These are phyloP conservation scores for Lemur catta DNA, from an alignment of 2,797 vertebrate genomes.

Conservation along the genomic window DNA sequence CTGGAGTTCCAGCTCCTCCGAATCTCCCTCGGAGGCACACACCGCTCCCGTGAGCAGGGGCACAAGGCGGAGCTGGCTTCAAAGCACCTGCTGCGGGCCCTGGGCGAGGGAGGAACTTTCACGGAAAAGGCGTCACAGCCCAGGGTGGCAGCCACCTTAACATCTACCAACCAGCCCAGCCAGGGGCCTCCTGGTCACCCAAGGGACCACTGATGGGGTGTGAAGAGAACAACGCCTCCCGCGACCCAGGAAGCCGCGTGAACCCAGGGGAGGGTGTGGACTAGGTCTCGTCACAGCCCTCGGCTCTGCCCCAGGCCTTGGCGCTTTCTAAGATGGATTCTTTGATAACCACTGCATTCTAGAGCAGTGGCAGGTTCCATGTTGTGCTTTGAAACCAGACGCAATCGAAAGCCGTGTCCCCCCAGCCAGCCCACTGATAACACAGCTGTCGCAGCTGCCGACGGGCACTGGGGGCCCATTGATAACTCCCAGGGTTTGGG, in stretches of 20 bases:
- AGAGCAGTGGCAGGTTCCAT: background rate
- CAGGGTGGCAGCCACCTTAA: background rate
- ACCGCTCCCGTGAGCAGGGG: accelerated
- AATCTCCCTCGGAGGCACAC: background rate
- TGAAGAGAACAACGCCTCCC: background rate
- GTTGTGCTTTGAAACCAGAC: background rate
- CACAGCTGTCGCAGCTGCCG: accelerated
- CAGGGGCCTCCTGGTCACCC: background rate
- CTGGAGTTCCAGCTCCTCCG: background rate
- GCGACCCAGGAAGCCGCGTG: background rate
- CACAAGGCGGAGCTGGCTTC: accelerated
- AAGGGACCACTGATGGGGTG: background rate
- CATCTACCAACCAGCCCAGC: slow-evolving; percentile 28
- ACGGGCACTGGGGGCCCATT: no score
- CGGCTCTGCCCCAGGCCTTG: background rate
- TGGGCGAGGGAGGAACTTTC: slow-evolving; percentile 9
- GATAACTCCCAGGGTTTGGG: background rate
- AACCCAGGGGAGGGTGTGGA: background rate
- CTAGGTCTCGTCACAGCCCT: background rate
- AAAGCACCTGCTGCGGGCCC: slow-evolving; percentile 2
- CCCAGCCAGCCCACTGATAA: background rate
- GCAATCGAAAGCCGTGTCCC: background rate
- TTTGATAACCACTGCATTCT: background rate
- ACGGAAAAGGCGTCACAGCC: background rate
- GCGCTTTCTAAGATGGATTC: background rate